Conservation (phyloP, 92 coral and sea anemone genomes). For the Parazoanthus atlanticus region DNA sequence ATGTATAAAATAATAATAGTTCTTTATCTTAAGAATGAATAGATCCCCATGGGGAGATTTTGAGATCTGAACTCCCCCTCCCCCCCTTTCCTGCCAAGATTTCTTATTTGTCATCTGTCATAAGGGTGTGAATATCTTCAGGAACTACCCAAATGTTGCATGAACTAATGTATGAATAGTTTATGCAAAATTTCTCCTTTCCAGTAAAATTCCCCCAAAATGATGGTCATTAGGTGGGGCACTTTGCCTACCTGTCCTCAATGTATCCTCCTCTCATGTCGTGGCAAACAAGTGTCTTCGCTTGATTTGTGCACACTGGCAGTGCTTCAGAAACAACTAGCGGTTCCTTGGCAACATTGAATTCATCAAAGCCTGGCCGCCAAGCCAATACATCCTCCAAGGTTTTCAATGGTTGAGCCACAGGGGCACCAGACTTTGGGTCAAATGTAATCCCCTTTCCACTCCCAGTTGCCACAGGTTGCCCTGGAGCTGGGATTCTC, state of each 20-base stretch:
- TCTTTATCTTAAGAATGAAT: too few species aligned
- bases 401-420: conserved; percentile 76
- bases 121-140: too few species aligned
- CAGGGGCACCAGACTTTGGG: conserved; percentile 73
- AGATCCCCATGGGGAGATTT: too few species aligned
- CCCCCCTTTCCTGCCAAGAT: too few species aligned
- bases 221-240: background rate
- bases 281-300: conserved; percentile 90
- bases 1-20: too few species aligned
- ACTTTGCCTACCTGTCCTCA: conserved; percentile 83
- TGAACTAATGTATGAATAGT: background rate
- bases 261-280: conserved; percentile 98
- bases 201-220: too few species aligned
- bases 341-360: conserved; percentile 71
- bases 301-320: conserved; percentile 12
- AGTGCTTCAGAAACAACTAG: conserved; percentile 67
- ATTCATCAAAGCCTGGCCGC: conserved; percentile 90
- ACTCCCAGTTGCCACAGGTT: background rate
- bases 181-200: too few species aligned
- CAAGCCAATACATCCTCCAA: conserved; percentile 81
- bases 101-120: too few species aligned
- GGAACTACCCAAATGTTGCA: too few species aligned
- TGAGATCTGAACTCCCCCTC: too few species aligned
- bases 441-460: conserved; percentile 51
- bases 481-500: conserved; percentile 21